Base-by-base conservation (phyloP, 1,140 invertebrate species). In the Lasioglossum baleicum region DNA sequence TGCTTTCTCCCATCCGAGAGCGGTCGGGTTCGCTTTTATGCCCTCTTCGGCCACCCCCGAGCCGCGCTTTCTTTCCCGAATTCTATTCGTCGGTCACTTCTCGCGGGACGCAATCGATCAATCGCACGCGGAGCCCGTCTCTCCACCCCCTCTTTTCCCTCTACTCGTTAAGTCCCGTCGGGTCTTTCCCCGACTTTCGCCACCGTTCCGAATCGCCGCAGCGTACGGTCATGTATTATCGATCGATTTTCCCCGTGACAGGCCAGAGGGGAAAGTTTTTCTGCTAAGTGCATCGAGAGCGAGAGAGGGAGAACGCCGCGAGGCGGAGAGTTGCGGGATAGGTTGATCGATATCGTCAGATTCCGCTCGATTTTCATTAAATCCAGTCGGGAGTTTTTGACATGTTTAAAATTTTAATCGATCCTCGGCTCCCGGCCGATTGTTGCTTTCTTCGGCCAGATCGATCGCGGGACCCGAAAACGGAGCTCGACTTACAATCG, bases 81-180 rank as follows among this genome's bases (percentile, higher is more conserved):
- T 42, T 81, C n/a, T 8, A 20, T 40, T 58, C 42, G 15, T n/a
- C n/a, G n/a, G 51, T 17, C 48, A 42, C 20, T 15, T n/a, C 40
- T 58, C 44, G 40, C 51, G 2, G 64, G 35, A 70, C n/a, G 26
- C n/a, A 73, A 63, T 13, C 81, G 68, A 85, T 75, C 80, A 63
- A 82, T 87, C 80, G 71, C 72, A 15, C 63, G 22, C 78, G 48
- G 17, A 78, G 20, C 58, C 58, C 71, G 56, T 2, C 56, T 0
- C 53, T 6, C 17, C 20, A 6, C 0, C 17, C 20, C 17, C 3
- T 5, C 51, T 48, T 48, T 48, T 35, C 35, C 35, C 44, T 48
- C 20, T 48, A 58, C 75, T 51, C 63, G 75, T 86, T 83, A 83
- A 82, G 77, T 58, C 67, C 64, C 51, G 35, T 56, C 80, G 66